Evolutionary conservation across 2,113 vertebrate species (phyloP).

Genomic region (Pterophyllum scalare): DNA sequence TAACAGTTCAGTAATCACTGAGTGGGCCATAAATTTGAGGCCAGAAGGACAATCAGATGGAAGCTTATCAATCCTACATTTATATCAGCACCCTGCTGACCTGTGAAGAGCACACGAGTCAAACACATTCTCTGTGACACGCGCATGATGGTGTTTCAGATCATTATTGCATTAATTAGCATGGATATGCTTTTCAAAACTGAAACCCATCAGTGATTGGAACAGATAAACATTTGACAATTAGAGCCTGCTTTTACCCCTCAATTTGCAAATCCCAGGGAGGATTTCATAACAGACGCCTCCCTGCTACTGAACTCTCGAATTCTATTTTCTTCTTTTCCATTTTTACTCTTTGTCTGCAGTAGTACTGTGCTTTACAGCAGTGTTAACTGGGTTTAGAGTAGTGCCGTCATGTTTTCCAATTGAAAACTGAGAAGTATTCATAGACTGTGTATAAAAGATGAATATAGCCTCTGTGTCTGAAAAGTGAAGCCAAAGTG

Average conservation of each 20-base stretch:
- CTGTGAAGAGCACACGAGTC: conserved; percentile 42
- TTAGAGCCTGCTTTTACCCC: conserved; percentile 25
- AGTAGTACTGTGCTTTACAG: neutral
- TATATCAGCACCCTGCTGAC: conserved; percentile 23
- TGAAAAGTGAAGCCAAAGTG: neutral
- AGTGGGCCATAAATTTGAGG: conserved; percentile 2
- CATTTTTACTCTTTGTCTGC: neutral
- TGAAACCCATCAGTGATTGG: conserved; percentile 19
- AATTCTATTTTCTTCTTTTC: conserved; percentile 15
- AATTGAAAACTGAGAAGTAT: conserved; percentile 8
- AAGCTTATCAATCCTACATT: conserved; percentile 40
- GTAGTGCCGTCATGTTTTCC: conserved; percentile 14
- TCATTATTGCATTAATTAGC: conserved; percentile 57
- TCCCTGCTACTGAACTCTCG: conserved; percentile 23
- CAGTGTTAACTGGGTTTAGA: neutral
- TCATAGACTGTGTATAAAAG: neutral
- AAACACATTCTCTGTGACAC: conserved; percentile 12
- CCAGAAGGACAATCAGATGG: conserved; percentile 46
- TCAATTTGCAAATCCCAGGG: conserved; percentile 36
- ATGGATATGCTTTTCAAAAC: conserved; percentile 28
- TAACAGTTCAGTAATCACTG: conserved; percentile 22
- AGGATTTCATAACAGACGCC: conserved; percentile 45
- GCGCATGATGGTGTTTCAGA: neutral
- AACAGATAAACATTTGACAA: conserved; percentile 49
- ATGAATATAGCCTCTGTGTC: neutral